Evolutionary conservation across 2,888 invertebrate species (phyloP).

Genomic region (Allygus modestus): DNA sequence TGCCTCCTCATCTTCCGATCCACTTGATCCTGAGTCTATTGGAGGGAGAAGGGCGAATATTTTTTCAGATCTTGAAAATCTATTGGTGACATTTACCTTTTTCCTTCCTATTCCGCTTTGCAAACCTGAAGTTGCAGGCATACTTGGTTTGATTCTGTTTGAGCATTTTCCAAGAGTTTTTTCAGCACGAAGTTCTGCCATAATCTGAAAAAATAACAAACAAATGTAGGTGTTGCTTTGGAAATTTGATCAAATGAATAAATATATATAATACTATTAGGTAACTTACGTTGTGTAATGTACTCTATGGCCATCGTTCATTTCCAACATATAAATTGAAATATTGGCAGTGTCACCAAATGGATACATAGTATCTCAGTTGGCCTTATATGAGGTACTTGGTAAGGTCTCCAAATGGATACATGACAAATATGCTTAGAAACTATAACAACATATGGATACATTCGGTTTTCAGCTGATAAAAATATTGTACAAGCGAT

Average conservation of each 20-base stretch:
- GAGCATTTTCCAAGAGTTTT: not conserved
- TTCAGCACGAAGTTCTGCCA: not conserved
- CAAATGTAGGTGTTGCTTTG: too few relatives aligned
- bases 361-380: constrained; percentile 13
- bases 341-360: not conserved
- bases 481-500: constrained; percentile 12
- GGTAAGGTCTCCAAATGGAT: not conserved
- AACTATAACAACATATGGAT: constrained; percentile 11
- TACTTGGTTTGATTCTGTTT: constrained; percentile 5
- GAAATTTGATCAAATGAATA: not conserved
- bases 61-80: constrained; percentile 14
- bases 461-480: not conserved
- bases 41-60: constrained; percentile 14
- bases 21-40: constrained; percentile 12
- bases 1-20: constrained; percentile 3
- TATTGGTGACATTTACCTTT: not conserved
- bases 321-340: not conserved
- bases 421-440: not conserved
- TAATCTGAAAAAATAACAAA: not conserved
- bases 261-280: not conserved
- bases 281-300: constrained; percentile 10
- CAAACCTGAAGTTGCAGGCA: constrained; percentile 1
- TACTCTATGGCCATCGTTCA: not conserved
- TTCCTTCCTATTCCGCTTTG: constrained; percentile 3
- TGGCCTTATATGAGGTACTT: not conserved